Base-by-base conservation (phyloP, 2,113 vertebrate species). In the Pygoscelis adeliae region DNA sequence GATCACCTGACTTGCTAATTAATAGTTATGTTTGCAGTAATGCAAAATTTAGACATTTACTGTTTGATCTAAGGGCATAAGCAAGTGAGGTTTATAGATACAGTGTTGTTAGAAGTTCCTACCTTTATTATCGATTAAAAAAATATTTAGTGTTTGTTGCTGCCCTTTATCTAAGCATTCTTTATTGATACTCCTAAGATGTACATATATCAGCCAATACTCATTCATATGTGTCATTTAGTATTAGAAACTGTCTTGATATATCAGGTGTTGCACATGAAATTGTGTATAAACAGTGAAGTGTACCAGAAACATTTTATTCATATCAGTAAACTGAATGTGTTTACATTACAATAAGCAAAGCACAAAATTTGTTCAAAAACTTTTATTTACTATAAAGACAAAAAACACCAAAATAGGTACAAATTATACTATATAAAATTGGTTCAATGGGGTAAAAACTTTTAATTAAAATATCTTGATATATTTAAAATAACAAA, bases 351-450 rank as follows among this genome's bases (percentile, higher is more conserved):
- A 59, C 15, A 86, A 63, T 69, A 82, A 91, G 29, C 38, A 78
- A 86, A 82, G 30, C 62, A 83, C 84, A 92, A 53, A 20, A 34
- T 98, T 98, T 99, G 96, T 98, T 98, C 98, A 98, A 99, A 98
- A 98, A 97, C 98, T 98, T 99, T 99, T 99, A 99, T 99, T 99
- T 99, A 98, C 98, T 99, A 99, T 98, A 99, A 99, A 99, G 99
- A 99, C 99, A 98, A 98, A 98, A 98, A 93, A 77, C 99, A 99
- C 98, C 98, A 99, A 99, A 99, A 99, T 99, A 98, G 98, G 94
- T 99, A 98, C 98, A 99, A 98, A 99, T 98, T 98, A 98, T 98
- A 98, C 98, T 99, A 99, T 99, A 99, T 99, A 99, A 99, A 99
- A 99, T 98, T 98, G 98, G 98, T 98, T 99, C 98, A 98, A 98